Conservation (phyloP, 1,140 invertebrate species). For the Danaus melanippus region DNA sequence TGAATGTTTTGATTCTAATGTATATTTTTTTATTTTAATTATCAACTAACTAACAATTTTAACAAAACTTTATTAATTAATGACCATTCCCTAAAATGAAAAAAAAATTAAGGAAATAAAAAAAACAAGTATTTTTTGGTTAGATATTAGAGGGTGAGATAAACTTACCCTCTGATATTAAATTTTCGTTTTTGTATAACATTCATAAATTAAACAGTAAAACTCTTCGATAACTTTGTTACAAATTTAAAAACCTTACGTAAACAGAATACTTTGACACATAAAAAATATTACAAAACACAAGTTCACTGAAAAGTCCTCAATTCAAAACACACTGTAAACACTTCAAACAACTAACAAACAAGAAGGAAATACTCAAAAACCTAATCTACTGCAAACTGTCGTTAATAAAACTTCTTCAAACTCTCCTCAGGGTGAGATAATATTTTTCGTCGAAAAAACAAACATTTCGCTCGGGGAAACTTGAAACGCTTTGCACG, state of each 20-base stretch:
- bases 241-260: slow-evolving; percentile 1
- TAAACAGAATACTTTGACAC: background rate
- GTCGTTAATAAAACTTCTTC: slow-evolving; percentile 53
- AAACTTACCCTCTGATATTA: no score
- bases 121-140: background rate
- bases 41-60: no score
- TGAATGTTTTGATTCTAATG: no score
- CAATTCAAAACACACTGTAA: slow-evolving; percentile 13
- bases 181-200: background rate
- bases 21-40: no score
- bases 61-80: no score
- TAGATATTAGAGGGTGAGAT: no score
- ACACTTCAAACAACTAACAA: slow-evolving; percentile 17
- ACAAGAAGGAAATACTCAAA: slow-evolving; percentile 23
- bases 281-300: slow-evolving; percentile 8
- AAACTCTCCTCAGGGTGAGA: slow-evolving; percentile 48
- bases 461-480: slow-evolving; percentile 34
- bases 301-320: slow-evolving; percentile 4
- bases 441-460: slow-evolving; percentile 46
- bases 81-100: background rate
- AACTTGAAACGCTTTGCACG: slow-evolving; percentile 14
- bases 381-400: slow-evolving; percentile 47
- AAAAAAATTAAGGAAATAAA: background rate
- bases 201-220: background rate
- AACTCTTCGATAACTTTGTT: background rate